Evolutionary conservation across 2,113 vertebrate genomes (phyloP), one percentile per base, ranked within the genome.

Genomic region (Phaethornis superciliosus): DNA sequence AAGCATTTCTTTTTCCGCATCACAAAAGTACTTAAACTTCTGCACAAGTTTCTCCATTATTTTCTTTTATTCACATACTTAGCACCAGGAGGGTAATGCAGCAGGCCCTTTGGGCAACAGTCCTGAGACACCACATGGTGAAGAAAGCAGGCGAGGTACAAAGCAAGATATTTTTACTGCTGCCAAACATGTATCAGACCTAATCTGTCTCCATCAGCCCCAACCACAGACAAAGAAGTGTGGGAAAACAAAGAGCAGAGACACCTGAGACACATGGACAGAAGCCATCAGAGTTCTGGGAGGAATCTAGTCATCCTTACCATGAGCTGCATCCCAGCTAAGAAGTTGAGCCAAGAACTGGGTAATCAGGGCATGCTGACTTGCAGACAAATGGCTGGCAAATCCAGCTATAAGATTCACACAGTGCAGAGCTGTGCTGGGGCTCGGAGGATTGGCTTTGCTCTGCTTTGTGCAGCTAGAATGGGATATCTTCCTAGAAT

Each of bases 341-440:
- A 65, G 21, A 65, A 62, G 6, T 51, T 33, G 4, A 3, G 33
- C 22, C 70, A 59, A 78, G 28, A 68, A 16, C 12, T 49, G 23
- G 17, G 17, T 88, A 42, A 75, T 47, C 28, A 55, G 49, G 71
- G 15, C 42, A 62, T 12, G 17, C 15, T 84, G 59, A 63, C 37
- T 81, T 59, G 28, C 32, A 75, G 62, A 71, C 37, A 76, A 76
- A 12, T 8, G 47, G 28, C 4, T 76, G 70, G 32, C 47, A 87
- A 93, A 75, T 55, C 56, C 54, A 60, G 5, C 28, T 69, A 42
- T 2, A 6, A 89, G 60, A 76, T 32, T 8, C 22, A 46, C 26
- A n/a, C 24, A 63, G 21, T 1, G 4, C 13, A 14, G 32, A 23
- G 52, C 42, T 71, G n/a, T 1, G 0, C 24, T 59, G 27, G 10